Evolutionary conservation across 2,888 invertebrate genomes (phyloP).

Genomic region (Tenthredo amoena): DNA sequence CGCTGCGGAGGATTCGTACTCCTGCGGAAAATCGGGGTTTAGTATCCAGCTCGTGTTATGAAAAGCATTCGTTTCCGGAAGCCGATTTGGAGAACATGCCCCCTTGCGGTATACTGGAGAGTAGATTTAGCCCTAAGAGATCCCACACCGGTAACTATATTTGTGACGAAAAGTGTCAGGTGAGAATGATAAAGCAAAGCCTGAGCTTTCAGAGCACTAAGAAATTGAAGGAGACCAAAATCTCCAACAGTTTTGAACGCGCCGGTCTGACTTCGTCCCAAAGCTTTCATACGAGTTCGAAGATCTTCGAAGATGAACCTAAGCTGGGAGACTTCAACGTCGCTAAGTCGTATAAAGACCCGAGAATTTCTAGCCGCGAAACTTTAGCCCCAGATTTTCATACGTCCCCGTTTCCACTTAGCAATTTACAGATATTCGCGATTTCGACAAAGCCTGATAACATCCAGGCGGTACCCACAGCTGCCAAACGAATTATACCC

Average conservation of each 20-base stretch:
- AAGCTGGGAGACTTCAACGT: slow-evolving; percentile 63
- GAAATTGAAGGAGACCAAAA: slow-evolving; percentile 60
- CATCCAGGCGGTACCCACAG: slow-evolving; percentile 65
- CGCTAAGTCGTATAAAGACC: slow-evolving; percentile 61
- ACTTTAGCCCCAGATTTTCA: not conserved
- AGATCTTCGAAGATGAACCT: slow-evolving; percentile 46
- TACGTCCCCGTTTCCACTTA: slow-evolving; percentile 66
- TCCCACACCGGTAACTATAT: slow-evolving; percentile 62
- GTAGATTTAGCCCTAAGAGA: slow-evolving; percentile 58
- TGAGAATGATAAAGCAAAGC: slow-evolving; percentile 64
- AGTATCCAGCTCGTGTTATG: not conserved
- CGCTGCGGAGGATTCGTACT: not conserved
- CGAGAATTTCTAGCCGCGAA: slow-evolving; percentile 58
- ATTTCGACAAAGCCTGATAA: slow-evolving; percentile 73
- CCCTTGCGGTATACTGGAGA: slow-evolving; percentile 59
- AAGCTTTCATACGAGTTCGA: slow-evolving; percentile 61
- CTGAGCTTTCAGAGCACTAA: slow-evolving; percentile 64
- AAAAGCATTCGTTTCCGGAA: slow-evolving; percentile 30
- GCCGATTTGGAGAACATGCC: slow-evolving; percentile 58
- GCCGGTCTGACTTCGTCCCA: slow-evolving; percentile 55
- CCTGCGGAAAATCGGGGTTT: not conserved
- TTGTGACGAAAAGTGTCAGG: slow-evolving; percentile 61
- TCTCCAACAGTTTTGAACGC: slow-evolving; percentile 58
- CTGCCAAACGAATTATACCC: slow-evolving; percentile 60
- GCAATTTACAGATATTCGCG: slow-evolving; percentile 73